These are phyloP conservation scores for Allacma fusca DNA, from an alignment of 2,888 invertebrate genomes.

Conservation along the genomic window DNA sequence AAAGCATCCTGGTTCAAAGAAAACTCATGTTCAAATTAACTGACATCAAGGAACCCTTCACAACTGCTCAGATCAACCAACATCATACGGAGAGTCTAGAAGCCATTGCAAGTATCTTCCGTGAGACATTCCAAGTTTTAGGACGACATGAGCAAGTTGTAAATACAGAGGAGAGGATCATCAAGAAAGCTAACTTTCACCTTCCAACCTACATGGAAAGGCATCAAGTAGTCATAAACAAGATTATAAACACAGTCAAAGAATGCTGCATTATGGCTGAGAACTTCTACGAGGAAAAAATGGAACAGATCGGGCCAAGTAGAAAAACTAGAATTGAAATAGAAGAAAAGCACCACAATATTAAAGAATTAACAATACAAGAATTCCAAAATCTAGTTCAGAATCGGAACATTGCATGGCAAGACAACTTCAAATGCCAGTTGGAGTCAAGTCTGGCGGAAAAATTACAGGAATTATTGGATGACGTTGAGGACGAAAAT, in stretches of 20 bases:
- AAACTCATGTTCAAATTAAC: not conserved
- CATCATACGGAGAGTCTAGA: not conserved
- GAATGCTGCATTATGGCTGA: not conserved
- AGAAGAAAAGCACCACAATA: no score
- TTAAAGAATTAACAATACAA: no score
- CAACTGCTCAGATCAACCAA: not conserved
- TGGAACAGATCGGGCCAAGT: not conserved
- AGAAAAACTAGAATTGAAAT: no score
- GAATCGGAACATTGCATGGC: no score
- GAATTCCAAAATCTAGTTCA: no score
- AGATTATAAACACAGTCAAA: not conserved
- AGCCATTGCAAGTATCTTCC: not conserved
- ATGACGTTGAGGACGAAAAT: no score
- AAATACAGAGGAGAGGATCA: not conserved
- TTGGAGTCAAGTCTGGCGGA: no score
- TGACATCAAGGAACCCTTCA: not conserved
- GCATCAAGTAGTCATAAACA: not conserved
- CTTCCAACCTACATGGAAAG: not conserved
- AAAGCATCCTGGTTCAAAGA: not conserved
- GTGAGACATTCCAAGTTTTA: not conserved
- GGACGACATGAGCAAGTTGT: not conserved
- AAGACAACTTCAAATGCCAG: no score
- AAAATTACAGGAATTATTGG: no score
- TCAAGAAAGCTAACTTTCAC: not conserved
- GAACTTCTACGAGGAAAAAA: not conserved